Evolutionary conservation across 2,888 invertebrate species (phyloP).

Genomic region (Drosophila stalkeri): DNA sequence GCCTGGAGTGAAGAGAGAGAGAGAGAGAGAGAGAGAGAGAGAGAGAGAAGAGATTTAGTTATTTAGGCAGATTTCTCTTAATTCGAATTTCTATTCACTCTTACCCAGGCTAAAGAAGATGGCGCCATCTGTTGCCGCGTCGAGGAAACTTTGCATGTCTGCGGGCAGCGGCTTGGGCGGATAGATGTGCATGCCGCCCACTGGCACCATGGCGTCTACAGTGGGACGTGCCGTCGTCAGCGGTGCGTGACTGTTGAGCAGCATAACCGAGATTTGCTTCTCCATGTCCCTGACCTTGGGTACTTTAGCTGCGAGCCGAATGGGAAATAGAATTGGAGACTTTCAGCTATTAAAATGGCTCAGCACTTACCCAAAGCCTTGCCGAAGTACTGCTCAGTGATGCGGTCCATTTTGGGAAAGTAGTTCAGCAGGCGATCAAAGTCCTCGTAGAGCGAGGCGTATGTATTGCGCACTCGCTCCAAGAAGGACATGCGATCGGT

Average conservation of each 20-base stretch:
- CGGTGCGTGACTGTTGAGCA: slow-evolving; percentile 86
- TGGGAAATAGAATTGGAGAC: neutral
- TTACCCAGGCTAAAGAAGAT: slow-evolving; percentile 86
- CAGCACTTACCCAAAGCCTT: slow-evolving; percentile 68
- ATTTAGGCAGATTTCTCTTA: neutral
- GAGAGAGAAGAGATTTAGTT: neutral
- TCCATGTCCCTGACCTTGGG: slow-evolving; percentile 85
- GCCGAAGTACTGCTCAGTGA: slow-evolving; percentile 80
- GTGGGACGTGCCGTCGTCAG: slow-evolving; percentile 85
- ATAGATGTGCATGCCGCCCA: slow-evolving; percentile 87
- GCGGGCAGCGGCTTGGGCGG: slow-evolving; percentile 80
- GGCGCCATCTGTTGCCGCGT: slow-evolving; percentile 85
- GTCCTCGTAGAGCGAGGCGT: slow-evolving; percentile 82
- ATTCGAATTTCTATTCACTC: neutral
- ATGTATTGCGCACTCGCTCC: slow-evolving; percentile 86
- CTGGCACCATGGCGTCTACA: slow-evolving; percentile 85
- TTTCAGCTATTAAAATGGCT: too few relatives aligned
- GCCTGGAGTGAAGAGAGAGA: slow-evolving; percentile 69
- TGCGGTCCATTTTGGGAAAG: slow-evolving; percentile 83
- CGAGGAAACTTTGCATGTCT: slow-evolving; percentile 84
- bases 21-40: neutral
- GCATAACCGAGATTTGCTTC: slow-evolving; percentile 85
- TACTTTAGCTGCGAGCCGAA: slow-evolving; percentile 70
- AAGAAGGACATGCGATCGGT: slow-evolving; percentile 86
- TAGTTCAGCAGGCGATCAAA: slow-evolving; percentile 76